Percentiles rank a stretch among this genome's conserved stretches.
These are phyloP conservation scores for Pteropus alecto DNA, from an alignment of 2,113 vertebrate species.

Conservation along the genomic window DNA sequence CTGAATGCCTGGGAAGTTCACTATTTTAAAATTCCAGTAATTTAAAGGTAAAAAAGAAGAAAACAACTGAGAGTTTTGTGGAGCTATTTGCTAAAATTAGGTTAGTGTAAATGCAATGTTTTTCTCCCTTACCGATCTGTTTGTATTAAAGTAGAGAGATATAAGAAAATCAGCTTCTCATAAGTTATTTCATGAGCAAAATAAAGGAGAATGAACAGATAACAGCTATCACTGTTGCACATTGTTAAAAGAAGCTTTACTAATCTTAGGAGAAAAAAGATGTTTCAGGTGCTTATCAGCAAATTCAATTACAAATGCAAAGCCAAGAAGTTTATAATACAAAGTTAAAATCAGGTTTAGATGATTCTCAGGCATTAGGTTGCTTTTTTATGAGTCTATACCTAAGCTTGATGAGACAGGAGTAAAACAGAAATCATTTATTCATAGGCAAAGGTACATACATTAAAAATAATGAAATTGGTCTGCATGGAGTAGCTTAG, in stretches of 20 bases:
- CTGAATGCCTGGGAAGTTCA: background rate
- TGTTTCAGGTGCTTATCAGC: constrained; percentile 77
- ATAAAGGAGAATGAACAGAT: constrained; percentile 43
- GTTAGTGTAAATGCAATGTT: background rate
- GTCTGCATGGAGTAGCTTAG: constrained; percentile 79
- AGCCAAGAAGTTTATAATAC: constrained; percentile 68
- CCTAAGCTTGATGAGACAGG: constrained; percentile 71
- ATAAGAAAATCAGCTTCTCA: constrained; percentile 44
- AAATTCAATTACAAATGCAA: constrained; percentile 79
- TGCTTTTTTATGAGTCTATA: constrained; percentile 69
- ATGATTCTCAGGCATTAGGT: constrained; percentile 34
- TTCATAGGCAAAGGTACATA: constrained; percentile 69
- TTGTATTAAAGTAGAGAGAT: background rate
- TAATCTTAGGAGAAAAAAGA: constrained; percentile 70
- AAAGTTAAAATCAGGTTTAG: constrained; percentile 66
- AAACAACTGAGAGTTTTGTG: background rate
- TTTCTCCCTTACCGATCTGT: constrained; percentile 23
- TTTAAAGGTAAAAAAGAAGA: constrained; percentile 4
- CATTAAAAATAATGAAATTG: constrained; percentile 84
- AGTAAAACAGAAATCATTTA: constrained; percentile 74
- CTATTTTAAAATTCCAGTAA: background rate
- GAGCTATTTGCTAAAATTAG: constrained; percentile 37
- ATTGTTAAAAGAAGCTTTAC: constrained; percentile 63
- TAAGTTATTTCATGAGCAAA: constrained; percentile 70
- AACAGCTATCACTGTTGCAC: constrained; percentile 41